phyloP scores from a whole-genome alignment of 2,113 vertebrate genomes.

The Reinhardtius hippoglossoides region DNA sequence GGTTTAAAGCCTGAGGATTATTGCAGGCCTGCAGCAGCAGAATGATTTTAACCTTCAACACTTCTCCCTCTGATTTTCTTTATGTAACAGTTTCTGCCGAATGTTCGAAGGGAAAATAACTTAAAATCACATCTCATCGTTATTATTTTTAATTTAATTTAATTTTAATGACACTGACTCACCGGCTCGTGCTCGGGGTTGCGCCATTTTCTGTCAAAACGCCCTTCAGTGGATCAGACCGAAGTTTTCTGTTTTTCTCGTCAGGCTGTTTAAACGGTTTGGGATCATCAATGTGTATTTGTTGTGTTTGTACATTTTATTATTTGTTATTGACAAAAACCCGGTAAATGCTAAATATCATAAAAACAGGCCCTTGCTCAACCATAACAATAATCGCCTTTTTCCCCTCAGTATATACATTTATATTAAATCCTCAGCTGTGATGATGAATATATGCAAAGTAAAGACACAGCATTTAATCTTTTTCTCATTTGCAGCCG shows the following conservation, averaged over 20 bases:
- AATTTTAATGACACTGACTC: neutral
- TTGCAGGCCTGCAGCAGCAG: slow-evolving; percentile 47
- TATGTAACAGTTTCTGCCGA: too few relatives aligned
- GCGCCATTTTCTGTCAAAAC: slow-evolving; percentile 53
- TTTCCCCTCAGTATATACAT: too few relatives aligned
- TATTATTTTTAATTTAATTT: neutral
- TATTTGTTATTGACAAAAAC: neutral
- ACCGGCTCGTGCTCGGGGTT: neutral
- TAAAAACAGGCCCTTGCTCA: too few relatives aligned
- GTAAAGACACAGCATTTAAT: too few relatives aligned
- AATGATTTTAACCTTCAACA: slow-evolving; percentile 20
- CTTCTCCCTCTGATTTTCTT: neutral
- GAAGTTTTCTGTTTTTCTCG: neutral
- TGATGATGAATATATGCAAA: too few relatives aligned
- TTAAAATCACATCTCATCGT: too few relatives aligned
- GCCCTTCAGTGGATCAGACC: slow-evolving; percentile 30
- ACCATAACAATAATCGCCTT: too few relatives aligned
- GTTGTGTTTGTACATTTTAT: neutral
- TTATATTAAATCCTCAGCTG: too few relatives aligned
- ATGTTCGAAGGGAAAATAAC: too few relatives aligned
- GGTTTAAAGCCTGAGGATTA: slow-evolving; percentile 55
- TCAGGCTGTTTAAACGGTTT: neutral
- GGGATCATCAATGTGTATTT: neutral
- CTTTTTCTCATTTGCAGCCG: too few relatives aligned
- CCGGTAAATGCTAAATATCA: too few relatives aligned